Conservation (phyloP, 2,113 vertebrate species). For the Martes martes region DNA sequence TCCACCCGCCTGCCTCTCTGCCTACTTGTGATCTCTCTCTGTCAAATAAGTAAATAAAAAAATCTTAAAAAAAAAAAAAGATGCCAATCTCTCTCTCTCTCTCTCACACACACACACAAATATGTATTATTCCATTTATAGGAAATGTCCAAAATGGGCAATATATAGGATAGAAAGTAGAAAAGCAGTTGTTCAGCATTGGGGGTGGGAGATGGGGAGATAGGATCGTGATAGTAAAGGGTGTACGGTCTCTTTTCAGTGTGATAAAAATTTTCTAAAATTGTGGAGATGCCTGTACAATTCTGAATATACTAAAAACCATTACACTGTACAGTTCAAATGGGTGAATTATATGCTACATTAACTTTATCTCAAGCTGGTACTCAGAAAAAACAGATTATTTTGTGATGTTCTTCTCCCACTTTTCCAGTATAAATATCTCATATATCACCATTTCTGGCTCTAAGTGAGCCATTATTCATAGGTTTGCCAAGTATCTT, state of each 20-base stretch:
- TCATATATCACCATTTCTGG: background rate
- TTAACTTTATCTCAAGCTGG: background rate
- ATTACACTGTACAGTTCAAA: fast-evolving
- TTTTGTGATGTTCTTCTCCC: background rate
- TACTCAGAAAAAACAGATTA: background rate
- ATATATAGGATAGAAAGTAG: background rate
- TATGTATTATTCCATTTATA: background rate
- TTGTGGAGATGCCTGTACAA: background rate
- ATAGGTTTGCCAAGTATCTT: background rate
- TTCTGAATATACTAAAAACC: background rate
- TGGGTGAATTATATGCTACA: background rate
- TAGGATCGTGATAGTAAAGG: background rate
- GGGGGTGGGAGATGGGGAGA: background rate
- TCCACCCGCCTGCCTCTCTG: too few relatives aligned
- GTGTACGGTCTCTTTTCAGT: background rate
- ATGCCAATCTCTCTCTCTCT: background rate
- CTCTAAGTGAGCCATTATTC: background rate
- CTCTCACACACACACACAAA: background rate
- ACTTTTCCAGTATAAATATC: background rate
- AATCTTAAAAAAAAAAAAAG: too few relatives aligned
- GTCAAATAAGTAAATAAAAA: too few relatives aligned
- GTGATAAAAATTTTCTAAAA: too few relatives aligned
- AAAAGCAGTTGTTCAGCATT: background rate
- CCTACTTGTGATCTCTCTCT: too few relatives aligned
- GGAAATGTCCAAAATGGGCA: background rate